Base-by-base conservation (phyloP, 2,113 vertebrate species). In the Synchiropus splendidus region DNA sequence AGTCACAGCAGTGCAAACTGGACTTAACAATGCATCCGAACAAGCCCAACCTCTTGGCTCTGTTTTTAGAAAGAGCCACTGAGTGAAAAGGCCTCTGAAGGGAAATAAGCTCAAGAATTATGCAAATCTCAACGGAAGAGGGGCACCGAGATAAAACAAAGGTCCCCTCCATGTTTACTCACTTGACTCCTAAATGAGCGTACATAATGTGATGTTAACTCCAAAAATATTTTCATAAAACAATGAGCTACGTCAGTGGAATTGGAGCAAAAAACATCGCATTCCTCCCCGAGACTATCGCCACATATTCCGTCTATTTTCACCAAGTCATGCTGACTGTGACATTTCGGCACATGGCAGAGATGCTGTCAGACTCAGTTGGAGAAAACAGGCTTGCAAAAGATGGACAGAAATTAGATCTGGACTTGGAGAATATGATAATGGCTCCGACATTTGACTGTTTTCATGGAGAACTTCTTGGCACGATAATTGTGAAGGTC, bases 111-210 rank as follows among this genome's bases (percentile, higher is more conserved):
- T n/a, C n/a, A 27, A 8, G 4, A 57, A 73, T 70, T 67, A 72
- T 48, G 45, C 60, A 64, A 49, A 58, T 49, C 47, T 51, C 48
- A 69, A 63, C 15, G 54, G 46, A 60, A 58, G 46, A 54, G 50
- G 42, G 55, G 36, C 42, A 62, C 36, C 54, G 42, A 54, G 41
- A 61, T 57, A 69, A 70, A 67, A 74, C 46, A 54, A 70, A 67
- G 47, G 64, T 71, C 66, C 51, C 56, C 53, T 58, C 47, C 45
- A 46, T 62, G 58, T 69, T 75, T 64, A 64, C 63, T 64, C 71
- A 72, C 74, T 67, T 73, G 71, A 69, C 67, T 70, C 54, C 54
- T 75, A 72, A 77, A 72, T 72, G 64, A 65, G 64, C 62, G 16
- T 48, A 58, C 44, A 37, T 45, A 67, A 77, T 38, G 57, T 51